phyloP scores from a whole-genome alignment of 2,797 vertebrate genomes.

The Neosalanx taihuensis region DNA sequence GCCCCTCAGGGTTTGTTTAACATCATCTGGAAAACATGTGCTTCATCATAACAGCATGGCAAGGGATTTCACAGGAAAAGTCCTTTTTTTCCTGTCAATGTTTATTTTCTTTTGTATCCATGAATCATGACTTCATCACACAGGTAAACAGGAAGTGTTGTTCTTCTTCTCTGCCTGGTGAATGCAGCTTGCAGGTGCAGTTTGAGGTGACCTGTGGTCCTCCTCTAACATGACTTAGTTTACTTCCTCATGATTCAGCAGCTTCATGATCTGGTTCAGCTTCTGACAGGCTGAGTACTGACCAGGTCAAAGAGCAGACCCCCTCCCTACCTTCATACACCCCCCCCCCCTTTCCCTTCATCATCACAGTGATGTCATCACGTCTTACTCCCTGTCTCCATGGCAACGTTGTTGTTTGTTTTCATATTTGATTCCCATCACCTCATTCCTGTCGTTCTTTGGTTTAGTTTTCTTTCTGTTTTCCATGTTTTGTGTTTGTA shows the following conservation, averaged over 20 bases:
- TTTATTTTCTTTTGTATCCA: no score
- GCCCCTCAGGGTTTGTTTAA: not conserved
- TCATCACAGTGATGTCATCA: not conserved
- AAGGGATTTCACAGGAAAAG: no score
- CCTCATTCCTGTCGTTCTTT: conserved; percentile 45
- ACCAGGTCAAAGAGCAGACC: no score
- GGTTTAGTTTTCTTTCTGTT: conserved; percentile 46
- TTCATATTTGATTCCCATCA: conserved; percentile 52
- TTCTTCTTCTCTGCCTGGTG: not conserved
- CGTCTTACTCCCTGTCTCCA: not conserved
- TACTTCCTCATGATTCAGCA: not conserved
- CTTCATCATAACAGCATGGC: no score
- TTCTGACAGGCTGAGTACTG: no score
- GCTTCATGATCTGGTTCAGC: no score
- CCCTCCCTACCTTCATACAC: not conserved
- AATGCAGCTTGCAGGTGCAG: no score
- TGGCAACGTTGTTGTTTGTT: conserved; percentile 14
- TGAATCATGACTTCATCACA: conserved; percentile 45
- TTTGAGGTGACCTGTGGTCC: no score
- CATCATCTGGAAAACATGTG: not conserved
- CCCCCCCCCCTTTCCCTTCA: no score
- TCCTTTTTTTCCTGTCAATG: no score
- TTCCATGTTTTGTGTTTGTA: conserved; percentile 76
- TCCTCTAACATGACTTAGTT: not conserved
- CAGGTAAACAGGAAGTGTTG: conserved; percentile 50